Evolutionary conservation across 2,888 invertebrate genomes (phyloP).

Genomic region (Hymenopus coronatus): DNA sequence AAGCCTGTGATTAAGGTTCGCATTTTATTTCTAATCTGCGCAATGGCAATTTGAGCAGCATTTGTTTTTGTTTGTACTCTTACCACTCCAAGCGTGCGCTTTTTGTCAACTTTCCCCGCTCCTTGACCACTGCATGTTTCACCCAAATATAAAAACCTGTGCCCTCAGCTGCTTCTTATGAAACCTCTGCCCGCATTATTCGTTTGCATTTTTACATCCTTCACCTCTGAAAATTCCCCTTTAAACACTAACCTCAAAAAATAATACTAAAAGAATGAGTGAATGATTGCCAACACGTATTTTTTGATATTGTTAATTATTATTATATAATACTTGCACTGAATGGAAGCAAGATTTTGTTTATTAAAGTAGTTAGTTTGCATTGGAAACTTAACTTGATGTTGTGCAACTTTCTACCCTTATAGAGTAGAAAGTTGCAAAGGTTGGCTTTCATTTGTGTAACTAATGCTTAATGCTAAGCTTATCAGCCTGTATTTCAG

Average conservation of each 20-base stretch:
- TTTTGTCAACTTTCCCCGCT: constrained; percentile 1
- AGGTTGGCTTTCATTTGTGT: not conserved
- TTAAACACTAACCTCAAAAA: constrained; percentile 18
- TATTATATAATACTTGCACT: not conserved
- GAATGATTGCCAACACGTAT: constrained; percentile 14
- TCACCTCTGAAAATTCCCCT: not conserved
- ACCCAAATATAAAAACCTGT: not conserved
- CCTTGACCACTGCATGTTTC: not conserved
- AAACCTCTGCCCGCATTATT: not conserved
- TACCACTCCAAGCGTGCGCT: constrained; percentile 3
- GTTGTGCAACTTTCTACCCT: not conserved
- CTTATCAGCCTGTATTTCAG: not conserved
- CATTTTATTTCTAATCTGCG: constrained; percentile 14
- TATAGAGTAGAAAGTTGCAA: not conserved
- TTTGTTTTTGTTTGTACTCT: not conserved
- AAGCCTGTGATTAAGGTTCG: constrained; percentile 4
- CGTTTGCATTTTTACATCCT: not conserved
- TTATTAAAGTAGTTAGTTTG: constrained; percentile 4
- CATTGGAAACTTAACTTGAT: constrained; percentile 26
- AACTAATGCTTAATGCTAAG: not conserved
- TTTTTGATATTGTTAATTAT: not conserved
- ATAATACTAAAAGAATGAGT: constrained; percentile 7
- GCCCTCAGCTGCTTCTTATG: not conserved
- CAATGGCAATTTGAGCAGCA: constrained; percentile 15
- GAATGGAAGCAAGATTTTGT: constrained; percentile 4